These are phyloP conservation scores for Macrosoma leucophasiata DNA, from an alignment of 2,888 invertebrate species.

Conservation along the genomic window DNA sequence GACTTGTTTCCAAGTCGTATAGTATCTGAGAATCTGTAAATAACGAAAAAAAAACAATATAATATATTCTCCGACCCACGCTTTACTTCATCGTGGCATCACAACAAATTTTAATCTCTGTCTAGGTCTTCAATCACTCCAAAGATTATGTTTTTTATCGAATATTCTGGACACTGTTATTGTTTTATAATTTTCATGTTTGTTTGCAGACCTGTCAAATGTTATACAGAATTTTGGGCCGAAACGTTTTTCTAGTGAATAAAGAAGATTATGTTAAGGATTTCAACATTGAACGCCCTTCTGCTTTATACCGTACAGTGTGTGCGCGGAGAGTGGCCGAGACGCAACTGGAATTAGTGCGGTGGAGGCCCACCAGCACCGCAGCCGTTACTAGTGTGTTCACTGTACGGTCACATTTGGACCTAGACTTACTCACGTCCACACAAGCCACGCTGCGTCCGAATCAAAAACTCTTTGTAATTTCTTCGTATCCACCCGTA, in stretches of 20 bases:
- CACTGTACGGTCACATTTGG: constrained; percentile 29
- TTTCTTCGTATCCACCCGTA: constrained; percentile 34
- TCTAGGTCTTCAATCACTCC: no score
- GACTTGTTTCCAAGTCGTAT: no score
- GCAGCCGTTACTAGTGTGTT: constrained; percentile 27
- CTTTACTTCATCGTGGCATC: no score
- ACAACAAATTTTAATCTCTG: no score
- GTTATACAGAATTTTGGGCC: constrained; percentile 26
- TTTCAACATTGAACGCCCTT: constrained; percentile 19
- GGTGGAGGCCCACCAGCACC: constrained; percentile 30
- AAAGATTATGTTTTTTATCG: no score
- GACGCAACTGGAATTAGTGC: constrained; percentile 20
- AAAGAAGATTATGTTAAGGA: constrained; percentile 21
- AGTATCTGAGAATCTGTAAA: no score
- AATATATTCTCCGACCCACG: no score
- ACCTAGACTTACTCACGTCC: constrained; percentile 28
- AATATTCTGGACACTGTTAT: no score
- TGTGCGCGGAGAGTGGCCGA: constrained; percentile 23
- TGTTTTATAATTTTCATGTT: constrained; percentile 1
- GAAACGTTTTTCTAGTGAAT: constrained; percentile 32
- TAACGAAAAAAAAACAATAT: no score
- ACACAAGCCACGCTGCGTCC: constrained; percentile 27
- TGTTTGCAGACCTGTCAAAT: constrained; percentile 30
- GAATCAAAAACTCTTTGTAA: constrained; percentile 31
- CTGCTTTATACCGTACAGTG: constrained; percentile 28